phyloP scores from a whole-genome alignment of 2,113 vertebrate genomes.

The Opisthocomus hoazin region DNA sequence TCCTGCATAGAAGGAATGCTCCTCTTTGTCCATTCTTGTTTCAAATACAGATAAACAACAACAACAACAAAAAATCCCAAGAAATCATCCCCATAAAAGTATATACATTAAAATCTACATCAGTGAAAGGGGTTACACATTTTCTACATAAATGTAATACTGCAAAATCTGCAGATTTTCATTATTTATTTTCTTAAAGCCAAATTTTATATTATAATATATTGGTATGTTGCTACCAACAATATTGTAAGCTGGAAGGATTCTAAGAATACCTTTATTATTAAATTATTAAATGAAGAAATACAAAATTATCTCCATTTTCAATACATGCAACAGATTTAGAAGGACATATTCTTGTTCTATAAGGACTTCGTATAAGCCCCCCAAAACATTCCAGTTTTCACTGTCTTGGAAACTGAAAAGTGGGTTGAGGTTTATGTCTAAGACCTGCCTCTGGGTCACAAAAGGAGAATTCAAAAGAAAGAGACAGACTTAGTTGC shows the following conservation, averaged over 20 bases:
- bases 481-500: conserved; percentile 66
- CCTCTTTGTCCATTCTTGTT: conserved; percentile 19
- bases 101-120: background rate
- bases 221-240: background rate
- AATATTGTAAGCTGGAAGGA: background rate
- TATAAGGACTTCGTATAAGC: background rate
- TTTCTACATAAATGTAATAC: background rate
- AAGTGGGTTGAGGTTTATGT: conserved; percentile 11
- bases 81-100: background rate
- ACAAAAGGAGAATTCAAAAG: conserved; percentile 57
- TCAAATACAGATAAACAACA: background rate
- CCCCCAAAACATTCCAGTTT: conserved; percentile 35
- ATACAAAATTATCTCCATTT: background rate
- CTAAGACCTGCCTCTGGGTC: conserved; percentile 43
- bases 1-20: conserved; percentile 29
- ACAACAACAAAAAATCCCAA: accelerated
- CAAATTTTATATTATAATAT: background rate
- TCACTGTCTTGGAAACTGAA: conserved; percentile 43
- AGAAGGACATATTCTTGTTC: background rate
- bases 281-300: background rate
- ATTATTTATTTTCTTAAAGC: background rate
- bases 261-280: background rate
- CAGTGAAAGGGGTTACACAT: background rate
- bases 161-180: background rate
- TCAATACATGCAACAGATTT: background rate